phyloP scores from a whole-genome alignment of 2,888 invertebrate species.

The Dryocosmus kuriphilus region DNA sequence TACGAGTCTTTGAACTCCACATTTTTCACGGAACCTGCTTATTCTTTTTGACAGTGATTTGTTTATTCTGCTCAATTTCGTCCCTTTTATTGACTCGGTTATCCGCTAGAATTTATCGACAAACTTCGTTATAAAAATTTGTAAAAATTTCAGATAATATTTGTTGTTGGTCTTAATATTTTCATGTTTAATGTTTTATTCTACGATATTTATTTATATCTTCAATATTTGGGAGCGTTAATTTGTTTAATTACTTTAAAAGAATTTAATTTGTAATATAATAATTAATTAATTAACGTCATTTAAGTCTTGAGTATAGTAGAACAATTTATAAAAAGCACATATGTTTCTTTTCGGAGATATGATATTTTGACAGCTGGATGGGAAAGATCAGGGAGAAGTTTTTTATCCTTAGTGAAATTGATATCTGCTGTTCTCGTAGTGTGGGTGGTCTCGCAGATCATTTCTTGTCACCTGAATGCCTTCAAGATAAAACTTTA shows the following conservation, averaged over 20 bases:
- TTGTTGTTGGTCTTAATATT: neutral
- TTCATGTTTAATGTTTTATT: neutral
- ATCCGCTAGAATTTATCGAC: neutral
- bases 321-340: too few relatives aligned
- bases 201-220: neutral
- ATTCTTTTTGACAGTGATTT: neutral
- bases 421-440: neutral
- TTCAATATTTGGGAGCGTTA: neutral
- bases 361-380: neutral
- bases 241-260: neutral
- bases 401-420: constrained; percentile 6
- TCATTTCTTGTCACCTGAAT: neutral
- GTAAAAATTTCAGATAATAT: neutral
- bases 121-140: neutral
- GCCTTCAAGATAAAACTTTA: neutral
- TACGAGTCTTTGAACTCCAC: constrained; percentile 18
- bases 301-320: too few relatives aligned
- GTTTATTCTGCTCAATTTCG: neutral
- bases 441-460: neutral
- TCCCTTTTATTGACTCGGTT: neutral
- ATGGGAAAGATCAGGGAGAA: neutral
- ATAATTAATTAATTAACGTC: too few relatives aligned
- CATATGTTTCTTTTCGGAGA: neutral
- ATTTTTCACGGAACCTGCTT: neutral
- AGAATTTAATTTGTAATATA: too few relatives aligned